Evolutionary conservation across 2,797 vertebrate species (phyloP).

Genomic region (Channa striata): DNA sequence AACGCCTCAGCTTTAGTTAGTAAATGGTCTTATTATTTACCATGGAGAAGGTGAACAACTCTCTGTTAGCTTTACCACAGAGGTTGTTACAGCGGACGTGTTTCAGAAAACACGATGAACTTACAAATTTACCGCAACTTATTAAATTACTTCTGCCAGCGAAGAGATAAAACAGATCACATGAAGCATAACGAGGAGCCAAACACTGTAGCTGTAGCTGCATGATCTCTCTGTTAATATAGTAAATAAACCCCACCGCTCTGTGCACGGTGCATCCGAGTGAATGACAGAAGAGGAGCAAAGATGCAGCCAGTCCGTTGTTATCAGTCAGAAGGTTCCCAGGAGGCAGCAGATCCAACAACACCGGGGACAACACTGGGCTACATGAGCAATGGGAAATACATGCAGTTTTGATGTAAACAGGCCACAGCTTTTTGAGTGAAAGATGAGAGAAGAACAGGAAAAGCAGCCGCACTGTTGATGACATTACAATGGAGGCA

Average conservation of each 20-base stretch:
- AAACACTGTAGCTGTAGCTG: constrained; percentile 11
- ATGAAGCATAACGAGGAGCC: constrained; percentile 23
- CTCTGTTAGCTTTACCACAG: neutral
- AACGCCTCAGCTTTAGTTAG: constrained; percentile 17
- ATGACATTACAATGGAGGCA: neutral
- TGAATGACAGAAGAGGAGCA: constrained; percentile 26
- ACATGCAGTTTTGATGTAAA: constrained; percentile 14
- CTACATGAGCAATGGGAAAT: constrained; percentile 38
- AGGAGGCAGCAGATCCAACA: constrained; percentile 35
- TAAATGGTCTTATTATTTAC: neutral
- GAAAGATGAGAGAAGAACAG: constrained; percentile 21
- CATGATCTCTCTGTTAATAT: constrained; percentile 13
- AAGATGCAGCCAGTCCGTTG: constrained; percentile 20
- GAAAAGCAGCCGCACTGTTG: constrained; percentile 1
- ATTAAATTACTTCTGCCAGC: constrained; percentile 20
- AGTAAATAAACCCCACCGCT: constrained; percentile 34
- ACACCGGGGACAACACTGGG: constrained; percentile 17
- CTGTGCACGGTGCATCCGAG: constrained; percentile 30
- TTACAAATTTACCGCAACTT: constrained; percentile 4
- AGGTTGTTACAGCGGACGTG: neutral
- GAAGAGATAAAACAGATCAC: constrained; percentile 17
- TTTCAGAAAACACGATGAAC: constrained; percentile 8
- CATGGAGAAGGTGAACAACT: neutral
- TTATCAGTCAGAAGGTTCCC: constrained; percentile 50
- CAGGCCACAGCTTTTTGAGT: constrained; percentile 21